These are phyloP conservation scores for Nomada fabriciana DNA, from an alignment of 2,888 invertebrate genomes.

Conservation along the genomic window DNA sequence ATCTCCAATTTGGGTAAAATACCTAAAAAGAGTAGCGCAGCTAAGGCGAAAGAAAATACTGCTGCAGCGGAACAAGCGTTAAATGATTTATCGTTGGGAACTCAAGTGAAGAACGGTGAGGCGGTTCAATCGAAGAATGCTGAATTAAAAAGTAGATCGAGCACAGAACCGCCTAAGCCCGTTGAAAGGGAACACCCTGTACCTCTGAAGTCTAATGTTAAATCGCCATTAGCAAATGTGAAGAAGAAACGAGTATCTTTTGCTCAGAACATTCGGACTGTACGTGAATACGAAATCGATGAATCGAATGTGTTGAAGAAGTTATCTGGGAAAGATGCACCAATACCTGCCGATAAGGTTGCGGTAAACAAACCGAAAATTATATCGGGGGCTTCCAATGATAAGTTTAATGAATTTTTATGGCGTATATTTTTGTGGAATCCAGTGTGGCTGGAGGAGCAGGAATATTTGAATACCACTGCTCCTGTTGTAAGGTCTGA, in stretches of 20 bases:
- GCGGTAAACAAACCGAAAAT: conserved; percentile 77
- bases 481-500: conserved; percentile 86
- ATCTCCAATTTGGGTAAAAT: conserved; percentile 2
- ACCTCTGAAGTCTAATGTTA: not conserved
- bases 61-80: not conserved
- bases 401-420: conserved; percentile 84
- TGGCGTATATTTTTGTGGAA: conserved; percentile 88
- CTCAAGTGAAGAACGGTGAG: not conserved
- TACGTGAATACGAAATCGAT: conserved; percentile 69
- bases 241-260: conserved; percentile 73
- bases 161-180: not conserved
- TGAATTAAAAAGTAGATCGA: not conserved
- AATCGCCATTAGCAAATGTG: not conserved
- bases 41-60: not conserved
- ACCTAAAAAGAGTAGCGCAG: conserved; percentile 6
- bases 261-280: conserved; percentile 51
- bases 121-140: not conserved
- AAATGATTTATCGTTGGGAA: conserved; percentile 2
- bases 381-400: conserved; percentile 31
- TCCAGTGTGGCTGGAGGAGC: conserved; percentile 88
- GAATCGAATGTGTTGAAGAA: conserved; percentile 69
- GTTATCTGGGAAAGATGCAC: conserved; percentile 76
- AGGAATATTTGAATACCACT: conserved; percentile 83
- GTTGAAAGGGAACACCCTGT: conserved; percentile 34
- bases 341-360: conserved; percentile 66